These are phyloP conservation scores for Tachina fera DNA, from an alignment of 2,888 invertebrate genomes.

Conservation along the genomic window DNA sequence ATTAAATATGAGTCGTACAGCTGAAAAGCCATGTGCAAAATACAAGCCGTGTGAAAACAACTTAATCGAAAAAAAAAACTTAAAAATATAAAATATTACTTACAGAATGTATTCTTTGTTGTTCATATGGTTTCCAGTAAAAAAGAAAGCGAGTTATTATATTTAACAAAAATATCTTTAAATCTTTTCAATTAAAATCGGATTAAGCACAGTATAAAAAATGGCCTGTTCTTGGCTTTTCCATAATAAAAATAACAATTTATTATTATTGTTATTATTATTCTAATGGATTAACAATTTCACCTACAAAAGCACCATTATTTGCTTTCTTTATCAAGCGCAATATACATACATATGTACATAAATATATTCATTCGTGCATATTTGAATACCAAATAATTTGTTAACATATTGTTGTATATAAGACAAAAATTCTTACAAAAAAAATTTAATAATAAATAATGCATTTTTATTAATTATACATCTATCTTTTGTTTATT, in stretches of 20 bases:
- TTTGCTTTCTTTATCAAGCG: too few species aligned
- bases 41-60: too few species aligned
- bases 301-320: background rate
- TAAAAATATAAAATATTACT: too few species aligned
- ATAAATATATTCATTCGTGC: too few species aligned
- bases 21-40: too few species aligned
- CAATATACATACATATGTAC: too few species aligned
- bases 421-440: constrained; percentile 10
- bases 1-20: too few species aligned
- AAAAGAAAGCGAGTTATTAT: too few species aligned
- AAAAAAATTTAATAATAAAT: constrained; percentile 8
- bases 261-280: constrained; percentile 24
- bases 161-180: background rate
- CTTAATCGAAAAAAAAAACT: too few species aligned
- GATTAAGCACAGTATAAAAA: constrained; percentile 14
- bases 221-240: background rate
- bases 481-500: constrained; percentile 17
- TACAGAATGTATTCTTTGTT: too few species aligned
- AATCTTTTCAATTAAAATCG: constrained; percentile 10
- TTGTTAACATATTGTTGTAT: constrained; percentile 1
- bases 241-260: constrained; percentile 3
- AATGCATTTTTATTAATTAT: constrained; percentile 6
- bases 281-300: background rate
- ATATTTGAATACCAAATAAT: constrained; percentile 1
- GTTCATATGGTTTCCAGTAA: too few species aligned